These are phyloP conservation scores for Agonopterix alstromeriana DNA, from an alignment of 2,888 invertebrate genomes.

Conservation along the genomic window DNA sequence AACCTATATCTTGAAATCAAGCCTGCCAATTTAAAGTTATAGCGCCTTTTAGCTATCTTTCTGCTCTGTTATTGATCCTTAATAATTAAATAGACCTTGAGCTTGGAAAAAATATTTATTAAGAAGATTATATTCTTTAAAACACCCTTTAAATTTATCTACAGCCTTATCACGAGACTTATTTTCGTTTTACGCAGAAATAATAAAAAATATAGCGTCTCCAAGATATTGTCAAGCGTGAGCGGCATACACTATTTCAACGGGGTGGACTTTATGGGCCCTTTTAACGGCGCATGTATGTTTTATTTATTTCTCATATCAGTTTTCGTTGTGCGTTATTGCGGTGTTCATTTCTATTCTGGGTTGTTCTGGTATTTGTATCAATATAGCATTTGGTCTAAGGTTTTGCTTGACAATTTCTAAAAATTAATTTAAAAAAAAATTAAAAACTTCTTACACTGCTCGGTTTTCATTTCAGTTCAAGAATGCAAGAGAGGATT, in stretches of 20 bases:
- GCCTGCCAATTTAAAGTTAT: no score
- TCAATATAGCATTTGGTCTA: background rate
- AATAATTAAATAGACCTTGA: no score
- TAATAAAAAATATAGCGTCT: slow-evolving; percentile 30
- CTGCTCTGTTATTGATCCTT: no score
- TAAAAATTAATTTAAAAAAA: no score
- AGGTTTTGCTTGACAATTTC: background rate
- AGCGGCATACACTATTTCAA: slow-evolving; percentile 20
- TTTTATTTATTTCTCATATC: slow-evolving; percentile 44
- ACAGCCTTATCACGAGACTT: background rate
- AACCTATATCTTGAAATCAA: no score
- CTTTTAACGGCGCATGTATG: slow-evolving; percentile 39
- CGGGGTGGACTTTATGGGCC: slow-evolving; percentile 34
- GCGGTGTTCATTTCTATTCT: background rate
- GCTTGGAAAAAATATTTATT: no score
- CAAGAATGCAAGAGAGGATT: no score
- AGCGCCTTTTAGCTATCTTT: no score
- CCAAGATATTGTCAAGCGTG: slow-evolving; percentile 39
- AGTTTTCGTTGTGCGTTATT: slow-evolving; percentile 21
- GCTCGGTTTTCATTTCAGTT: no score
- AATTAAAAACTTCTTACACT: no score
- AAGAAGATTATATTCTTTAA: no score
- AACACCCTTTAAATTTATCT: background rate
- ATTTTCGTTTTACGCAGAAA: slow-evolving; percentile 2
- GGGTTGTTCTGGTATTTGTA: background rate